Percentiles rank a stretch among this genome's conserved stretches.
Evolutionary conservation across 2,797 vertebrate genomes (phyloP).

Genomic region (Taeniopygia guttata): DNA sequence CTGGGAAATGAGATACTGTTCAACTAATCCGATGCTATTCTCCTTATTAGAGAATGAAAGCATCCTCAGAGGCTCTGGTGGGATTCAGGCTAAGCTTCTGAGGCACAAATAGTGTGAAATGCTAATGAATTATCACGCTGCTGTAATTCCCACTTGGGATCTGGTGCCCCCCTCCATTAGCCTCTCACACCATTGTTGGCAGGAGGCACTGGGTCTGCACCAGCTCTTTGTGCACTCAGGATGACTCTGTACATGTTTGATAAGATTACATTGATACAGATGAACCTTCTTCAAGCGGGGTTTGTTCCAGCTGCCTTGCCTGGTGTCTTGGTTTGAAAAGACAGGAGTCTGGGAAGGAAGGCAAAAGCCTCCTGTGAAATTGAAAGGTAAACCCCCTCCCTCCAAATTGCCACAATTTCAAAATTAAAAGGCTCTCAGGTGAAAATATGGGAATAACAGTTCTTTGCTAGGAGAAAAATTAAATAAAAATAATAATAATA

Average conservation of each 20-base stretch:
- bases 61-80: constrained; percentile 22
- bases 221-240: not conserved
- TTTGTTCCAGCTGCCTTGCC: not conserved
- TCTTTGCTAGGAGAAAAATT: no score
- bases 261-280: no score
- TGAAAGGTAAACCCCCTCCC: no score
- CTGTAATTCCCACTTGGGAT: not conserved
- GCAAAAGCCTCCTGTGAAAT: no score
- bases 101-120: constrained; percentile 37
- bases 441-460: no score
- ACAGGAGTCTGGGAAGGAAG: no score
- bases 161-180: not conserved
- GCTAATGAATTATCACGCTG: constrained; percentile 5
- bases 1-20: constrained; percentile 64
- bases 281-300: not conserved
- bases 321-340: no score
- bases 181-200: not conserved
- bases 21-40: constrained; percentile 52
- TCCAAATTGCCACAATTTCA: no score
- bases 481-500: no score
- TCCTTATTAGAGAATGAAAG: constrained; percentile 57
- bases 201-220: not conserved
- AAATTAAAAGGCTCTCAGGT: no score
- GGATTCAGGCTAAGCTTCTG: constrained; percentile 49
- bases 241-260: not conserved